Evolutionary conservation across 2,888 invertebrate species (phyloP).

Genomic region (Synergus gifuensis): DNA sequence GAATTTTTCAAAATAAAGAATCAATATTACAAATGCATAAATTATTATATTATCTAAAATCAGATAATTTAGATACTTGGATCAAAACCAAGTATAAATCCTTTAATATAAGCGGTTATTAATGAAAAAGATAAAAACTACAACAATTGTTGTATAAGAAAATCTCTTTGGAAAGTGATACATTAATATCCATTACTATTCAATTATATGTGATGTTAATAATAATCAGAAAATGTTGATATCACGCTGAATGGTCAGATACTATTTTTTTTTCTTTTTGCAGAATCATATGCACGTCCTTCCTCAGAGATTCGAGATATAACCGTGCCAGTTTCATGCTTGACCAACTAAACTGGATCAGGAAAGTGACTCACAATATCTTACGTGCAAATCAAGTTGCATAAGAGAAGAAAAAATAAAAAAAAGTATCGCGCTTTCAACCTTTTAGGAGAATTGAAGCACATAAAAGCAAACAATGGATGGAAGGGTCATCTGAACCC

Average conservation of each 20-base stretch:
- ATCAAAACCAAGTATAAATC: background rate
- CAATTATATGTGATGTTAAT: no score
- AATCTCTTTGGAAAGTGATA: no score
- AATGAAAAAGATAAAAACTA: background rate
- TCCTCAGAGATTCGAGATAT: background rate
- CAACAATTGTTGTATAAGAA: background rate
- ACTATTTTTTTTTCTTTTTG: background rate
- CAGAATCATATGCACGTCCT: background rate
- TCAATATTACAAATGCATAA: background rate
- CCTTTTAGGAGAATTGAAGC: no score
- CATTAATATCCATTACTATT: background rate
- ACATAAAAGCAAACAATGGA: no score
- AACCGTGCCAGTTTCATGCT: background rate
- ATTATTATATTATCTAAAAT: background rate
- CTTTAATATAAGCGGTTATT: background rate
- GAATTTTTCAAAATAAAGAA: background rate
- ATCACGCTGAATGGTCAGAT: background rate
- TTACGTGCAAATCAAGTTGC: constrained; percentile 33
- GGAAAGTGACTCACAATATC: constrained; percentile 39
- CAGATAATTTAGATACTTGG: background rate
- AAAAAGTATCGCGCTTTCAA: background rate
- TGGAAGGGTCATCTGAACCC: no score
- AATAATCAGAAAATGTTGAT: background rate
- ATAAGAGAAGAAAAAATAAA: constrained; percentile 16
- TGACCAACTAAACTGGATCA: background rate